Evolutionary conservation across 2,113 vertebrate species (phyloP), one percentile per base, ranked within the genome.

Genomic region (Bufo gargarizans): DNA sequence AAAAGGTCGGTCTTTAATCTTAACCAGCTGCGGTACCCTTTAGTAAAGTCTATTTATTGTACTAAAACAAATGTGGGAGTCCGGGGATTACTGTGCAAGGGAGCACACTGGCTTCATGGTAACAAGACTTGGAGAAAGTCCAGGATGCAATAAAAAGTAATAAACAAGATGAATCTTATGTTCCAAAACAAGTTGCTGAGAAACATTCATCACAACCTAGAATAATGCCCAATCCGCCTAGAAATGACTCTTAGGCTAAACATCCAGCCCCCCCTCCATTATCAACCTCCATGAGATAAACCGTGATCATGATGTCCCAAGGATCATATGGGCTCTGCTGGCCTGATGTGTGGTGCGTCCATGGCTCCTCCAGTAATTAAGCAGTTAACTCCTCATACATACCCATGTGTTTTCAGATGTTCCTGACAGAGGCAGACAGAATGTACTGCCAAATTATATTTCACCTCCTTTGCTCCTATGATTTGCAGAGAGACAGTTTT

Each of bases 11-110:
- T 47, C 19, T 72, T 72, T 88, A 88, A 88, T 82, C 67, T 82
- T 76, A 61, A 88, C 61, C 86, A 88, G 86, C 86, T 88, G 86
- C 65, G 69, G 67, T 50, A 86, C 59, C 58, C 22, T 77, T 55
- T 86, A 86, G 79, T 86, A 82, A 88, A 88, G 77, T 86, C 86
- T 88, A 88, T 88, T 82, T 88, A 88, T 88, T 88, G 78, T 82
- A 82, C 69, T 88, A 82, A 86, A 79, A 82, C 86, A 88, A 88
- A 88, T 82, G 11, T 69, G 53, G 78, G 86, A 72, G 78, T 81
- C 71, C 59, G 13, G 67, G 86, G 86, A 81, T 88, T 88, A 88
- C 78, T 53, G 78, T 59, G 86, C 63, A 49, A 82, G 47, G 86
- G 69, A 88, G 82, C 86, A 88, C 43, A 82, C 53, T 76, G 55